Conservation (phyloP, 1,140 invertebrate species). For the Pseudomyrmex flavicornis region DNA sequence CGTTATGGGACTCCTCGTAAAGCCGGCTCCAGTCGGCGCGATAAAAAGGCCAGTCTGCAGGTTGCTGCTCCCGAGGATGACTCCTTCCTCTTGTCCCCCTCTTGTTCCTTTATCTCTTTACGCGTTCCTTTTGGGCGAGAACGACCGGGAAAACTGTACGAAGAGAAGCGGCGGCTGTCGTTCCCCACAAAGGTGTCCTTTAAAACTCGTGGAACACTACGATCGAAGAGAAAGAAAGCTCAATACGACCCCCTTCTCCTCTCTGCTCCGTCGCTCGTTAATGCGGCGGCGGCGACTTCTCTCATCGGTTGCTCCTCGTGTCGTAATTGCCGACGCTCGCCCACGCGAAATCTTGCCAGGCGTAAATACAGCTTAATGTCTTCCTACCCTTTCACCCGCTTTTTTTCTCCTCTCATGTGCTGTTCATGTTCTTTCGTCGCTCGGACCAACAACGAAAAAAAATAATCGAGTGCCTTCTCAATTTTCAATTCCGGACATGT, state of each 20-base stretch:
- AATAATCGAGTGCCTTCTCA: background rate
- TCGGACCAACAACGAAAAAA: background rate
- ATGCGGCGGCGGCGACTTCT: conserved; percentile 53
- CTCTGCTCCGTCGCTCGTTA: conserved; percentile 62
- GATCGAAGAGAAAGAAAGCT: conserved; percentile 53
- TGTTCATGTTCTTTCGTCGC: conserved; percentile 5
- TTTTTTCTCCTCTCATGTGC: background rate
- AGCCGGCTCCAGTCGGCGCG: conserved; percentile 74
- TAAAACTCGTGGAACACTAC: conserved; percentile 74
- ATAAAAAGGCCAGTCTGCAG: conserved; percentile 75
- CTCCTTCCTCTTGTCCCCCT: conserved; percentile 52
- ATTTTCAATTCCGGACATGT: conserved; percentile 3
- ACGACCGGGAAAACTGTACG: conserved; percentile 65
- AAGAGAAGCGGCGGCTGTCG: conserved; percentile 63
- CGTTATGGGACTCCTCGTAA: conserved; percentile 76
- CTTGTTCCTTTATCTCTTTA: conserved; percentile 12
- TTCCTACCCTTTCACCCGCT: conserved; percentile 13
- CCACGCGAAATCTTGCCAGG: conserved; percentile 71
- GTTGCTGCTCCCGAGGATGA: conserved; percentile 73
- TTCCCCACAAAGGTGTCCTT: conserved; percentile 69
- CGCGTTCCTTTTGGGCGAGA: conserved; percentile 47
- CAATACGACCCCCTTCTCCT: background rate
- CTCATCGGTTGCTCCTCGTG: conserved; percentile 66
- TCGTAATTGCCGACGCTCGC: conserved; percentile 72
- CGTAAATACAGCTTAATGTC: conserved; percentile 74